Percentiles rank a stretch among this genome's conserved stretches.
Conservation (phyloP, 1,140 invertebrate genomes). For the Paramacrobiotus metropolitanus region DNA sequence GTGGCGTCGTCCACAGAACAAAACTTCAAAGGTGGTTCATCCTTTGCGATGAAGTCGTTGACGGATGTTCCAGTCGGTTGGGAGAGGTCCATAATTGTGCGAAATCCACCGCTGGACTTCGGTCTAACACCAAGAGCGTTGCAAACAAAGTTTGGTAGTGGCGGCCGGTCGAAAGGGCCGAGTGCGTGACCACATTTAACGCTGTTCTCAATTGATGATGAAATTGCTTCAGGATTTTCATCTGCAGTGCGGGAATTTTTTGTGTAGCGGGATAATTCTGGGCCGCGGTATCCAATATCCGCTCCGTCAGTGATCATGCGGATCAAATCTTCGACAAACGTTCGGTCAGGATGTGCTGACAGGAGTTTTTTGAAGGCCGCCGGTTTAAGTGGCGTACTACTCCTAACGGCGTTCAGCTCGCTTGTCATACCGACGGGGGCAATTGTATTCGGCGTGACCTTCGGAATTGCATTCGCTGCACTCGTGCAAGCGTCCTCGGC, state of each 20-base stretch:
- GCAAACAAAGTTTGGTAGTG: neutral
- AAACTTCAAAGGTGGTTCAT: neutral
- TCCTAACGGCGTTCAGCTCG: neutral
- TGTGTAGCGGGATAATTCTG: neutral
- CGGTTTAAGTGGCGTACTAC: neutral
- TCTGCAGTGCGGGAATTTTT: neutral
- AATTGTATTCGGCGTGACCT: neutral
- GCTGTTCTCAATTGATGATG: neutral
- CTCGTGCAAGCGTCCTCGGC: neutral
- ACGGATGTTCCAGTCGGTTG: neutral
- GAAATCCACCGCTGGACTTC: neutral
- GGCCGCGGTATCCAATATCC: slow-evolving; percentile 1
- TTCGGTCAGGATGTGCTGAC: neutral
- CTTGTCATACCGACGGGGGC: neutral
- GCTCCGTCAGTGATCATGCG: neutral
- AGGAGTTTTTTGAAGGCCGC: no score
- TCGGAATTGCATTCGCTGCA: neutral
- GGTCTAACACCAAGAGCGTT: neutral
- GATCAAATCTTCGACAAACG: neutral
- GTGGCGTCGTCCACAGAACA: neutral
- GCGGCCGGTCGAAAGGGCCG: neutral
- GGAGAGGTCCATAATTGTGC: neutral
- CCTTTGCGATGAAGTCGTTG: neutral
- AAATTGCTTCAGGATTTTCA: neutral
- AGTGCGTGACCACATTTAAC: neutral